phyloP scores from a whole-genome alignment of 1,140 invertebrate genomes.

The Dolichoris vasculosae region DNA sequence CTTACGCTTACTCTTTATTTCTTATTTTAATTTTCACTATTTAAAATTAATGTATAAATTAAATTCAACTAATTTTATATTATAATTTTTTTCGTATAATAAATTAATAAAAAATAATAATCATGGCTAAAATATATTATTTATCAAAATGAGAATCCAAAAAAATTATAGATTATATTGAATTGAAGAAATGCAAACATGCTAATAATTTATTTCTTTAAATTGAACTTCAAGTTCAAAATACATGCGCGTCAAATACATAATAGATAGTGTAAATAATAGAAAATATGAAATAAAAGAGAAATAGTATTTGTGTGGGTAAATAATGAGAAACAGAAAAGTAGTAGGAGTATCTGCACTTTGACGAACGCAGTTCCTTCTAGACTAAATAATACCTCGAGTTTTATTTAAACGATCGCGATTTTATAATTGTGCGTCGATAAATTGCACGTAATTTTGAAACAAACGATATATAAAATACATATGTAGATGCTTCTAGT shows the following conservation, averaged over 20 bases:
- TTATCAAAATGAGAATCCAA: not conserved
- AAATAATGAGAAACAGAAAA: not conserved
- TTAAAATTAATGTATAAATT: not conserved
- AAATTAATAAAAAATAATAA: not conserved
- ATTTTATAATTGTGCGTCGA: not conserved
- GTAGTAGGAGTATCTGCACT: not conserved
- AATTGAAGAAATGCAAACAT: not conserved
- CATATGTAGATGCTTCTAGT: not conserved
- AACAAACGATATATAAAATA: not conserved
- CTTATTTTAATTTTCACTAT: not conserved
- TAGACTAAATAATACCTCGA: slow-evolving; percentile 11
- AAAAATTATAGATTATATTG: no score
- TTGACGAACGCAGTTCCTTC: not conserved
- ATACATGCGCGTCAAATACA: no score
- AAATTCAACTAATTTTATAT: not conserved
- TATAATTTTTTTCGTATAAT: not conserved
- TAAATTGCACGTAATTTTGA: not conserved
- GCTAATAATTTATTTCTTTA: no score
- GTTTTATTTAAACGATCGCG: not conserved
- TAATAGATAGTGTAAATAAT: not conserved
- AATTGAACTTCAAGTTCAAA: no score
- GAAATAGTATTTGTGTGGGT: not conserved
- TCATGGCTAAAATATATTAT: not conserved
- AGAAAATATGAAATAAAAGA: not conserved
- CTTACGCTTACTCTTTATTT: not conserved